These are phyloP conservation scores for Tetrax tetrax DNA, from an alignment of 2,113 vertebrate species.

Conservation along the genomic window DNA sequence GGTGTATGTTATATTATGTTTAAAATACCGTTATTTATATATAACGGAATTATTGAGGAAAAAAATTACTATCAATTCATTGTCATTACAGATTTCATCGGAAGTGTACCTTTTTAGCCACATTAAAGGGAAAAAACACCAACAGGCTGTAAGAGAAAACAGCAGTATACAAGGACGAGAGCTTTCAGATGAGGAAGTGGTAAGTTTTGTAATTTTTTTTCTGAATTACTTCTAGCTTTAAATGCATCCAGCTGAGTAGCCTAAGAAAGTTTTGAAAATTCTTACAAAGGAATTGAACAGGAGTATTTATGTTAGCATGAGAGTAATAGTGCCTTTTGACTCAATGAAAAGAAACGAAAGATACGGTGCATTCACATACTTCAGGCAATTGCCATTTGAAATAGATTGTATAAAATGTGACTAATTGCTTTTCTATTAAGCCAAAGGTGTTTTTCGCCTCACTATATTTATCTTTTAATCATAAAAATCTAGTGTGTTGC, in stretches of 20 bases:
- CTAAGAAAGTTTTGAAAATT: background rate
- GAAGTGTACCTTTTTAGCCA: slow-evolving; percentile 99
- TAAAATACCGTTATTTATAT: background rate
- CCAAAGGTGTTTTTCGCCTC: background rate
- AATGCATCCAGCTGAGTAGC: background rate
- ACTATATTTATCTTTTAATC: background rate
- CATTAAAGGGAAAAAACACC: slow-evolving; percentile 95
- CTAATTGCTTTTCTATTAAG: background rate
- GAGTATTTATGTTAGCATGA: background rate
- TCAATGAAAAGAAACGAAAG: background rate
- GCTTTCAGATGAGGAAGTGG: slow-evolving; percentile 99
- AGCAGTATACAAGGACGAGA: slow-evolving; percentile 98
- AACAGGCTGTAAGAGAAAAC: slow-evolving; percentile 95
- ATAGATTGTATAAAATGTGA: background rate
- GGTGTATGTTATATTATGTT: background rate
- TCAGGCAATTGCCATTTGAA: background rate
- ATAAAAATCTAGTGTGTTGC: background rate
- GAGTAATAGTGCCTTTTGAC: background rate
- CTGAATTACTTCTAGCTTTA: background rate
- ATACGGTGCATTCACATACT: background rate
- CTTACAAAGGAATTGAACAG: background rate
- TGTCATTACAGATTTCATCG: slow-evolving; percentile 90
- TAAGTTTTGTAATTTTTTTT: slow-evolving; percentile 67
- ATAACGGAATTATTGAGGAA: background rate
- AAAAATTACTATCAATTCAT: background rate